Percentiles rank a stretch among this genome's conserved stretches.
Conservation (phyloP, 2,797 vertebrate genomes). For the Dendrocincla tyrannina region DNA sequence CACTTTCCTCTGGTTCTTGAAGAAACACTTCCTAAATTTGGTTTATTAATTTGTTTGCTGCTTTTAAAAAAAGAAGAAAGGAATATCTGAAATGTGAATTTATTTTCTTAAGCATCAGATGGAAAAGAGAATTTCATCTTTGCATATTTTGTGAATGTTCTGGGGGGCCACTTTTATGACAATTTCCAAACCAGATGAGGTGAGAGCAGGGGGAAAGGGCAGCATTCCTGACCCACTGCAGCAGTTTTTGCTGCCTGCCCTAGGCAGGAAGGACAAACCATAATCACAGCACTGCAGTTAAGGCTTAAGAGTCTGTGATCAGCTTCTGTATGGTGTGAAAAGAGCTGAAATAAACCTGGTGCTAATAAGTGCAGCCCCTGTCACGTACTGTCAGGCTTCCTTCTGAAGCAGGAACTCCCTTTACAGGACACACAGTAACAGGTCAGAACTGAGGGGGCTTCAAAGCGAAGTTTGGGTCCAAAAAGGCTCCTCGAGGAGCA, state of each 20-base stretch:
- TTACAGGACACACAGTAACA: background rate
- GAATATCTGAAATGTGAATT: slow-evolving; percentile 62
- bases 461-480: background rate
- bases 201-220: background rate
- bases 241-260: background rate
- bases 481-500: background rate
- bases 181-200: background rate
- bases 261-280: background rate
- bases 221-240: background rate
- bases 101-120: slow-evolving; percentile 49
- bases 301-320: background rate
- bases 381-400: background rate
- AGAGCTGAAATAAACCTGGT: slow-evolving; percentile 45
- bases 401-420: slow-evolving; percentile 28
- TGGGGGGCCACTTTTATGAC: background rate
- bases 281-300: background rate
- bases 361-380: slow-evolving; percentile 30
- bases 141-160: slow-evolving; percentile 22
- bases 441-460: background rate
- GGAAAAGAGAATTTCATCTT: slow-evolving; percentile 33
- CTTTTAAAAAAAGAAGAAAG: background rate
- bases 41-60: slow-evolving; percentile 56
- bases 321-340: background rate
- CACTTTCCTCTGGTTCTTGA: slow-evolving; percentile 52
- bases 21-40: slow-evolving; percentile 46